A percentile compares a stretch with the other conserved stretches of the same genome.
Evolutionary conservation across 2,888 invertebrate species (phyloP).

Genomic region (Lepidocyrtinus sp.): DNA sequence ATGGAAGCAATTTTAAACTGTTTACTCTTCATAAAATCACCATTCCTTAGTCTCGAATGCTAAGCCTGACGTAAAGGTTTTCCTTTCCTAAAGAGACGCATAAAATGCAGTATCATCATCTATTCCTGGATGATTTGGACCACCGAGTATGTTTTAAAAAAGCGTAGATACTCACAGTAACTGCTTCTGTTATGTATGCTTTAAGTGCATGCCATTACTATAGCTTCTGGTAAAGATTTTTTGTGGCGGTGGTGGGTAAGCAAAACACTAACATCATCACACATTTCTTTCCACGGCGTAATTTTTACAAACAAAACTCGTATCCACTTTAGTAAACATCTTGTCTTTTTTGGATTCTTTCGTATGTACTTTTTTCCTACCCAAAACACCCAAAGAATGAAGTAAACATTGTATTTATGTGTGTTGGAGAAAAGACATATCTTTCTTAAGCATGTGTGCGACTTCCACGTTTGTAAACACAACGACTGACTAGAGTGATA

Average conservation of each 20-base stretch:
- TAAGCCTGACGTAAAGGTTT: neutral
- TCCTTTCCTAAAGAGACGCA: neutral
- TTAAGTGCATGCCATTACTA: neutral
- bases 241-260: constrained; percentile 10
- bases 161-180: neutral
- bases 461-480: constrained; percentile 21
- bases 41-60: neutral
- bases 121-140: constrained; percentile 15
- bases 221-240: neutral
- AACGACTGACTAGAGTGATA: constrained; percentile 44
- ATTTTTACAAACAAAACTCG: constrained; percentile 31
- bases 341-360: constrained; percentile 32
- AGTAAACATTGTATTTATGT: neutral
- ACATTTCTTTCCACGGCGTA: constrained; percentile 36
- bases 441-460: neutral
- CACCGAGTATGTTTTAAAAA: constrained; percentile 16
- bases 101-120: neutral
- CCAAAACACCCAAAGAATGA: neutral
- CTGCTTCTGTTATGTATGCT: constrained; percentile 32
- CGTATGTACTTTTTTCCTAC: neutral
- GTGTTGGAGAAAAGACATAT: neutral
- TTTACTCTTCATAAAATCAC: constrained; percentile 36
- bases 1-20: constrained; percentile 36
- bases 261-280: constrained; percentile 28
- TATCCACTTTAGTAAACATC: constrained; percentile 43